Base-by-base conservation (phyloP, 2,888 invertebrate genomes). In the Stegana nigrithorax region DNA sequence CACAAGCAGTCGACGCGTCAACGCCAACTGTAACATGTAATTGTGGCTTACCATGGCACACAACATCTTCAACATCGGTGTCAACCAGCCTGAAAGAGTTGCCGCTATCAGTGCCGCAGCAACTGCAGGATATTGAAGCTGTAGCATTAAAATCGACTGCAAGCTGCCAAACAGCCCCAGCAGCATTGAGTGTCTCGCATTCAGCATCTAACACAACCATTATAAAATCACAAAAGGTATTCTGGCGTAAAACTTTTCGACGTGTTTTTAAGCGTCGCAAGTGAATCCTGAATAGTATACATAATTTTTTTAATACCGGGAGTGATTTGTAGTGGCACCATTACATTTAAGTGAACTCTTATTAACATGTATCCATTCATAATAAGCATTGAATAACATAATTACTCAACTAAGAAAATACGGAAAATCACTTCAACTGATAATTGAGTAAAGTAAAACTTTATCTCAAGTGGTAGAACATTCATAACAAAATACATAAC, bases 211-310 rank as follows among this genome's bases (percentile, higher is more conserved):
- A 55, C n/a, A 6, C 32, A 17, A 55, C 32, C 32, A 55, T 55
- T 21, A 19, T 12, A 51, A 78, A 78, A 59, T 73, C 75, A 10
- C 79, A 81, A 60, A 77, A 75, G 45, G 72, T 81, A 64, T 83
- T 77, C 65, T 83, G 83, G 83, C 83, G 83, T 63, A 83, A 78
- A 66, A 82, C 83, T 2, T 60, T 81, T 64, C 75, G 83, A 19
- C 83, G 81, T 45, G 82, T 83, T 68, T 82, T 82, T 71, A 81
- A 79, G 62, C 76, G 76, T 17, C 68, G 79, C 36, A 78, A 80
- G 79, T 75, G 76, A 77, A n/a, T n/a, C n/a, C n/a, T n/a, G n/a
- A n/a, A n/a, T n/a, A n/a, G n/a, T n/a, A n/a, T n/a, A n/a, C n/a
- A n/a, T n/a, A n/a, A n/a, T n/a, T n/a, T n/a, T n/a, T n/a, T n/a